A percentile compares a stretch with the other conserved stretches of the same genome.
Evolutionary conservation across 2,797 vertebrate genomes (phyloP).

Genomic region (Poecilia gillii): DNA sequence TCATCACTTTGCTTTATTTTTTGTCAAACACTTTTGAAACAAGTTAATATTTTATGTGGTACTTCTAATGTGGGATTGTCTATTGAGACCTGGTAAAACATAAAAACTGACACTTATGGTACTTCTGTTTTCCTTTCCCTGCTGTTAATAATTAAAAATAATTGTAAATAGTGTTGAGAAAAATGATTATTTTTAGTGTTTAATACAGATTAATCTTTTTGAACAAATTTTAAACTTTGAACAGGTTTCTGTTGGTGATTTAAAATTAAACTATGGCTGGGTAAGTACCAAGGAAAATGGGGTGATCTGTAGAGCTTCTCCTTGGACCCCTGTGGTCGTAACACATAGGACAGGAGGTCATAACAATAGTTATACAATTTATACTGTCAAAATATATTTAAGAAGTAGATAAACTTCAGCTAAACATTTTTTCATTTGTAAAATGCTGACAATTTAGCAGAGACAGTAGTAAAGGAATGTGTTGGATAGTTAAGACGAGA

Average conservation of each 20-base stretch:
- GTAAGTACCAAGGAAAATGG: too few species aligned
- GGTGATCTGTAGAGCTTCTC: too few species aligned
- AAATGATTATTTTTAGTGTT: too few species aligned
- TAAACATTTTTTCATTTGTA: not conserved
- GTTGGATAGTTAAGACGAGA: not conserved
- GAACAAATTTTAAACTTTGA: too few species aligned
- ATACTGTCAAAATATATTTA: not conserved
- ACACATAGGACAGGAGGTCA: too few species aligned
- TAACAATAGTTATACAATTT: not conserved
- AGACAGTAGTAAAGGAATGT: not conserved
- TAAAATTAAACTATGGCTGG: too few species aligned
- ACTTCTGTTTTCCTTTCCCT: not conserved
- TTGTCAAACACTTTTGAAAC: not conserved
- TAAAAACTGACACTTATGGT: not conserved
- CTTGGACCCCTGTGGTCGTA: too few species aligned
- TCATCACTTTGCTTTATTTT: not conserved
- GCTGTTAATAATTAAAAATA: not conserved
- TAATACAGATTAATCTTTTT: too few species aligned
- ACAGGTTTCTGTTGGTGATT: too few species aligned
- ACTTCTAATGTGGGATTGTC: not conserved
- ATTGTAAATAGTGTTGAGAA: too few species aligned
- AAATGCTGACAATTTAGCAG: not conserved
- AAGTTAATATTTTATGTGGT: not conserved
- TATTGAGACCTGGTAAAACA: not conserved
- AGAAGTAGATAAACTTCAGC: too few species aligned